Base-by-base conservation (phyloP, 2,888 invertebrate genomes). In the Leptinotarsa peninsularis region DNA sequence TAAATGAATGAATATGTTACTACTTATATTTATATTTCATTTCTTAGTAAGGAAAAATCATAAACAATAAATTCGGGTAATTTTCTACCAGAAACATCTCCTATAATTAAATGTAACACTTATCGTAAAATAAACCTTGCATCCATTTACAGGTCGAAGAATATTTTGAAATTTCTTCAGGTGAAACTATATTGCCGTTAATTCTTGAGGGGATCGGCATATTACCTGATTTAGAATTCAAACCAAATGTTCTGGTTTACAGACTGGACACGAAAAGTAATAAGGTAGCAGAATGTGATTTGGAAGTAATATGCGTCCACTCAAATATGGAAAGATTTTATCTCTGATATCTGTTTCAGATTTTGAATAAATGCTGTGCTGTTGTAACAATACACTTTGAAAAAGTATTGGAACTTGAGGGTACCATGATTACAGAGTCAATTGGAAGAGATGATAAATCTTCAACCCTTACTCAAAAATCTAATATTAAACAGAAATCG, bases 361-460 rank as follows among this genome's bases (percentile, higher is more conserved):
- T 82, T 14, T 63, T 73, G 49, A 82, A 82, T 67, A n/a, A 58
- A 23, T 78, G 80, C 13, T 74, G 76, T 56, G 73, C 71, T 17
- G 67, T 56, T 23, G 74, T 81, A 10, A 63, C 50, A 3, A 58
- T 82, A 54, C 67, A n/a, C n/a, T 73, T 82, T 43, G 76, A 81
- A 33, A 83, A 82, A 73, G 18, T 80, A 13, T 79, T 82, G 68
- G 81, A 83, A 76, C 76, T 82, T 14, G 79, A 81, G 67, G 81
- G 78, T 1, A 23, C 49, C 2, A 54, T 80, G 70, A 49, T 67
- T 21, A 58, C 58, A 14, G 58, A 58, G 60, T 69, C 75, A 15
- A 14, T 66, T 49, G 66, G 71, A 60, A 78, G 74, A 67, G 50
- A 73, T 14, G 50, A 23, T 21, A 67, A 73, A 75, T 69, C 43